Conservation (phyloP, 2,888 invertebrate species). For the Alloscopus bannaensis region DNA sequence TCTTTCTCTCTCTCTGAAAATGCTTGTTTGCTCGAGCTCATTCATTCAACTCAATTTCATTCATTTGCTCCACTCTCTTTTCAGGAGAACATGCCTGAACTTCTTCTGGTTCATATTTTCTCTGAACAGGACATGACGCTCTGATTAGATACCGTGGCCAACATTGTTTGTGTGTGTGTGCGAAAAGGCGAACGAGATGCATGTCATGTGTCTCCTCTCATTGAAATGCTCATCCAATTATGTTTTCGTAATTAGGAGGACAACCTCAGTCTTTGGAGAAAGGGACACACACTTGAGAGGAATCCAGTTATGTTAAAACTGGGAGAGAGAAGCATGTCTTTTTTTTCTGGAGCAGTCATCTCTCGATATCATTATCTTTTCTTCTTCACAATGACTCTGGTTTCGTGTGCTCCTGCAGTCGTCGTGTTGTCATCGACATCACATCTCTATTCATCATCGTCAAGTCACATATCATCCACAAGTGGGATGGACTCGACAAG, state of each 20-base stretch:
- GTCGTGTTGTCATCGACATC: conserved; percentile 48
- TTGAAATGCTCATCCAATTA: conserved; percentile 61
- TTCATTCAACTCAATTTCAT: conserved; percentile 40
- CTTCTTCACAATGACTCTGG: background rate
- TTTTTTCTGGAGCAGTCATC: conserved; percentile 27
- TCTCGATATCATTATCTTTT: conserved; percentile 46
- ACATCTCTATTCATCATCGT: conserved; percentile 55
- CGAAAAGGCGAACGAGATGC: conserved; percentile 33
- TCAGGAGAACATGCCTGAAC: background rate
- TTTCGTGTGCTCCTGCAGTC: background rate
- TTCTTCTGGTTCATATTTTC: conserved; percentile 5
- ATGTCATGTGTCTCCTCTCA: conserved; percentile 52
- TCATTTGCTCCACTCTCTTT: conserved; percentile 27
- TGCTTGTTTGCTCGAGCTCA: conserved; percentile 36
- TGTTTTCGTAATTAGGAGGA: conserved; percentile 62
- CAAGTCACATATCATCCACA: background rate
- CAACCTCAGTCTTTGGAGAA: conserved; percentile 35
- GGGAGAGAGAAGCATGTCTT: background rate
- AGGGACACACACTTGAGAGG: conserved; percentile 15
- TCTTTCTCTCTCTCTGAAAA: too few relatives aligned
- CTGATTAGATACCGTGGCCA: background rate
- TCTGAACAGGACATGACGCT: conserved; percentile 3
- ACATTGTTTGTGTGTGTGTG: background rate
- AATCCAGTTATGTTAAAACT: conserved; percentile 20
- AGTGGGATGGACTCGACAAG: background rate